Evolutionary conservation across 2,797 vertebrate species (phyloP), one percentile per base, ranked within the genome.

Genomic region (Ataeniobius toweri): DNA sequence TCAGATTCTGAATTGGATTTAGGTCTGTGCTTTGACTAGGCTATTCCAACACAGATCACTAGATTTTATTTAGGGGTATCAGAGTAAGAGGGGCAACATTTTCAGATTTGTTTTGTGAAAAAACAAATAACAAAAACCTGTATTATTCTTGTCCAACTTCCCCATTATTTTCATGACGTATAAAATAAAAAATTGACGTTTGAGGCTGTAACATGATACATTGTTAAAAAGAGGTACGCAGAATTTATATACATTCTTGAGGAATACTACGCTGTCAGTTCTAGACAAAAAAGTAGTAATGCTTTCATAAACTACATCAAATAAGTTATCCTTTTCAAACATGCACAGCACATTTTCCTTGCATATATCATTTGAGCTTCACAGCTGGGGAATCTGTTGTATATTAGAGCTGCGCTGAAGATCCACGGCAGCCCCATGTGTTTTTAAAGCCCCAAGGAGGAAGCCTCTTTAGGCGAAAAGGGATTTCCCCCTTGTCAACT

Each of bases 401-500:
- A 82, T 67, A 89, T 91, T 87, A 92, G 65, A 3, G 16, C 20
- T 71, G 53, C 84, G 77, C 81, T 9, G 44, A 74, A 86, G 85
- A 86, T 81, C 80, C 76, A 83, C 46, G 0, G 81, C 82, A 75
- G 89, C 76, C 65, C 73, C 84, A 74, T 88, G 74, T 85, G 78
- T 87, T 92, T 88, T 82, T 81, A 86, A 91, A 90, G 81, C 77
- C 76, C 81, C 83, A 74, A 9, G 0, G 85, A 85, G 88, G 83
- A 88, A 88, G 83, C 81, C 77, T 85, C 86, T 90, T 85, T 87
- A 87, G 85, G 84, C 55, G 10, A 78, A 72, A 74, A 88, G 84
- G 88, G 92, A 93, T 93, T 93, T 93, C 89, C 88, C 91, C 80
- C 86, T 90, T 88, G 90, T 93, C 89, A 90, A 80, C 73, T 91